Conservation (phyloP, 2,888 invertebrate species). For the Macrosiphum euphorbiae region DNA sequence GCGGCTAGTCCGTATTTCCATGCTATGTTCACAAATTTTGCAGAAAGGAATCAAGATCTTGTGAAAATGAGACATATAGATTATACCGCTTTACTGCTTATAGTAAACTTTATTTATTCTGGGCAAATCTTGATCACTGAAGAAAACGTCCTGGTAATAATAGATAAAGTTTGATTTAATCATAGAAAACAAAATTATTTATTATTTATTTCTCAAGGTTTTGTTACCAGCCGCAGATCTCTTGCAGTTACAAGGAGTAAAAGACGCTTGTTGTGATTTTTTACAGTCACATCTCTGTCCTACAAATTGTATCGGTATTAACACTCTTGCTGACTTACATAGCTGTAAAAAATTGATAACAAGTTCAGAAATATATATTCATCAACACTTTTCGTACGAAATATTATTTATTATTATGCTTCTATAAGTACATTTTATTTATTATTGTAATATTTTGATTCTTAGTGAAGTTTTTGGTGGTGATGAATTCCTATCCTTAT, state of each 20-base stretch:
- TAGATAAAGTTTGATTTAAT: not conserved
- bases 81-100: slow-evolving; percentile 83
- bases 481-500: too few species aligned
- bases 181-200: not conserved
- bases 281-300: too few species aligned
- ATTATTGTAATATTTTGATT: slow-evolving; percentile 66
- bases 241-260: too few species aligned
- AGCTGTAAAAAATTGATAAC: slow-evolving; percentile 86
- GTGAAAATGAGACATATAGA: slow-evolving; percentile 92
- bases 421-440: not conserved
- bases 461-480: slow-evolving; percentile 79
- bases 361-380: too few species aligned
- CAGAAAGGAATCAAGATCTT: slow-evolving; percentile 87
- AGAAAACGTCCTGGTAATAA: slow-evolving; percentile 87
- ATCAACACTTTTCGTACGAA: too few species aligned
- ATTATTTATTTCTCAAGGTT: not conserved
- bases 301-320: too few species aligned
- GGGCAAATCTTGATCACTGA: slow-evolving; percentile 87
- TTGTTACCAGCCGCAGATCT: too few species aligned
- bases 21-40: slow-evolving; percentile 96
- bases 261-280: too few species aligned
- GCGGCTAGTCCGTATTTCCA: slow-evolving; percentile 81
- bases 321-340: slow-evolving; percentile 72
- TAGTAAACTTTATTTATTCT: slow-evolving; percentile 74
- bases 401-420: too few species aligned